phyloP scores from a whole-genome alignment of 1,140 invertebrate species.

The Uloborus diversus region DNA sequence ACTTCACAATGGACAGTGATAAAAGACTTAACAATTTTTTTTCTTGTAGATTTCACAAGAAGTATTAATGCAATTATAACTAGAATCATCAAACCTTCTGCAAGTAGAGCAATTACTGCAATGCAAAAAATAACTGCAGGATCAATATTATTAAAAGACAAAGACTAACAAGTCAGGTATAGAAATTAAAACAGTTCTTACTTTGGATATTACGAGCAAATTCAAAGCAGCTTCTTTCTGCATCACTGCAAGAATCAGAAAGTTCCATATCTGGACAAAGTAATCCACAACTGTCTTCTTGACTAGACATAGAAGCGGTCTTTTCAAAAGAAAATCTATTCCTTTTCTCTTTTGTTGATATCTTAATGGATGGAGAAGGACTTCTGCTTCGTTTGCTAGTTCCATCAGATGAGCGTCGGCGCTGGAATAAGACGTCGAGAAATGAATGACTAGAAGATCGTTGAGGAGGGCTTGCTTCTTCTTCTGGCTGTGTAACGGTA shows the following conservation, averaged over 20 bases:
- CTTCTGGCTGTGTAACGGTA: conserved; percentile 32
- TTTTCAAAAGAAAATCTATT: conserved; percentile 21
- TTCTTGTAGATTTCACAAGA: no score
- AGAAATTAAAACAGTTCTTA: no score
- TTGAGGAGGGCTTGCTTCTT: conserved; percentile 8
- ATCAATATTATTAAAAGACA: no score
- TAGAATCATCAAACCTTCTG: no score
- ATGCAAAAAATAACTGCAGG: no score
- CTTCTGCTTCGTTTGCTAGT: conserved; percentile 40
- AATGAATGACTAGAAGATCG: conserved; percentile 40
- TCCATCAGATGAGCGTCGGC: conserved; percentile 26
- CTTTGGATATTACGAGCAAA: conserved; percentile 13
- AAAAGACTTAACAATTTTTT: no score
- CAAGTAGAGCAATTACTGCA: no score
- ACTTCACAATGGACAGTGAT: no score
- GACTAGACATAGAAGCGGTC: conserved; percentile 30
- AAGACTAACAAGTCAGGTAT: no score
- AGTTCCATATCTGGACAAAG: conserved; percentile 5
- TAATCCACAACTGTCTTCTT: conserved; percentile 12
- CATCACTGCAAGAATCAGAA: conserved; percentile 27
- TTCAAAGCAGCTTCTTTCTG: conserved; percentile 14
- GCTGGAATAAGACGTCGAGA: conserved; percentile 14
- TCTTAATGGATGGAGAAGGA: conserved; percentile 10
- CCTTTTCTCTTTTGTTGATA: conserved; percentile 2
- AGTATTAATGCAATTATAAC: no score